Conservation (phyloP, 2,113 vertebrate genomes). For the Meriones unguiculatus region DNA sequence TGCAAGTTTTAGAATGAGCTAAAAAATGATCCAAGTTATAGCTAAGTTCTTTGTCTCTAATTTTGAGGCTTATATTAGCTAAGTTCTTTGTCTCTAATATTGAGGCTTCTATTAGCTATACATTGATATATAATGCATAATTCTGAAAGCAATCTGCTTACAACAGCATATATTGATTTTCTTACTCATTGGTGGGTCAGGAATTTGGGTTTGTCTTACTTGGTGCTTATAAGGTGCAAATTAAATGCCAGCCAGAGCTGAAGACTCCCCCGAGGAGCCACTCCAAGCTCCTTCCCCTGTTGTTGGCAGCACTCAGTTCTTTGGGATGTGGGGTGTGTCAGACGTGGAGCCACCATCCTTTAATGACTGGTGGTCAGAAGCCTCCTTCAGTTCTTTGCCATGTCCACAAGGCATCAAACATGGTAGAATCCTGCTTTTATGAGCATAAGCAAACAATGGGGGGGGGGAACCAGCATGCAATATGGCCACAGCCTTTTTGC, state of each 20-base stretch:
- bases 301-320: neutral
- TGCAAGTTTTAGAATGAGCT: neutral
- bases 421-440: neutral
- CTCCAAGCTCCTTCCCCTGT: neutral
- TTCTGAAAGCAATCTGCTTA: neutral
- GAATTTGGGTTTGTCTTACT: neutral
- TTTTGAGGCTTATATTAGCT: neutral
- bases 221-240: neutral
- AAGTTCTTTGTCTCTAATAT: neutral
- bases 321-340: neutral
- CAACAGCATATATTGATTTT: neutral
- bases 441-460: neutral
- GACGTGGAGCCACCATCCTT: neutral
- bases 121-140: neutral
- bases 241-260: neutral
- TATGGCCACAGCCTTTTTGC: neutral
- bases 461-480: neutral
- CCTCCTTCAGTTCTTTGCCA: conserved; percentile 1
- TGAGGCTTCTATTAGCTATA: neutral
- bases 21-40: conserved; percentile 16
- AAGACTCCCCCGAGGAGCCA: neutral
- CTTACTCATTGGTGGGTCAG: neutral
- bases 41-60: neutral
- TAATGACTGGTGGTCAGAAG: neutral
- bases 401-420: neutral